phyloP scores from a whole-genome alignment of 2,113 vertebrate species.

The Seriola aureovittata region DNA sequence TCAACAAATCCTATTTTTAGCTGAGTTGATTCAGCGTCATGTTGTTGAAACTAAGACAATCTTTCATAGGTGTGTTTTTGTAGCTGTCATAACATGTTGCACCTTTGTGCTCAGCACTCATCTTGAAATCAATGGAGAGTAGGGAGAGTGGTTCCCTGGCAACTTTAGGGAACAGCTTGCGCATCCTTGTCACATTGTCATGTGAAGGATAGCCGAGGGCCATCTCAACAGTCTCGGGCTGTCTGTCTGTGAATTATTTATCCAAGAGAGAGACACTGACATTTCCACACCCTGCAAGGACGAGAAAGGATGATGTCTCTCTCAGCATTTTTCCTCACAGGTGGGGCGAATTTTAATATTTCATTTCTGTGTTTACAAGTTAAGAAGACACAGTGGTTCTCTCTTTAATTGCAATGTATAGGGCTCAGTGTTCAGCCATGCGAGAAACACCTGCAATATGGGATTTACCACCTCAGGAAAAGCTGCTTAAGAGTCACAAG shows the following conservation, averaged over 20 bases:
- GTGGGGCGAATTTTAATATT: constrained; percentile 45
- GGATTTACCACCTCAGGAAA: constrained; percentile 20
- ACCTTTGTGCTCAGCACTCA: constrained; percentile 19
- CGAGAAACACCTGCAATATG: not conserved
- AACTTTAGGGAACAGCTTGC: constrained; percentile 74
- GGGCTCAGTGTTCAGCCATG: not conserved
- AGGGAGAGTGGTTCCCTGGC: constrained; percentile 61
- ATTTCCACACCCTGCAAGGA: constrained; percentile 56
- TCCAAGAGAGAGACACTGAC: constrained; percentile 57
- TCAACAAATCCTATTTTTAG: not conserved
- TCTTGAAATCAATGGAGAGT: constrained; percentile 47
- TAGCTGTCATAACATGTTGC: constrained; percentile 38
- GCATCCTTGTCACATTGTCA: constrained; percentile 72
- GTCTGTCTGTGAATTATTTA: constrained; percentile 81
- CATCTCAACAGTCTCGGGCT: constrained; percentile 60
- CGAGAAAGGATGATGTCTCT: constrained; percentile 48
- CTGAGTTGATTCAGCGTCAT: constrained; percentile 4
- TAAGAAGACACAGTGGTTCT: not conserved
- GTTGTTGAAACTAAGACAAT: not conserved
- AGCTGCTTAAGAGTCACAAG: constrained; percentile 26
- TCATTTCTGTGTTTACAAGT: constrained; percentile 43
- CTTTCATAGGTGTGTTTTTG: constrained; percentile 31
- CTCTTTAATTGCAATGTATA: constrained; percentile 17
- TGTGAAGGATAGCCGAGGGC: constrained; percentile 71
- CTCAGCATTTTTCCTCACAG: constrained; percentile 38